Percentiles rank a stretch among this genome's conserved stretches.
phyloP scores from a whole-genome alignment of 35 echinoderm and acorn worm species.

The Antedon bifida region DNA sequence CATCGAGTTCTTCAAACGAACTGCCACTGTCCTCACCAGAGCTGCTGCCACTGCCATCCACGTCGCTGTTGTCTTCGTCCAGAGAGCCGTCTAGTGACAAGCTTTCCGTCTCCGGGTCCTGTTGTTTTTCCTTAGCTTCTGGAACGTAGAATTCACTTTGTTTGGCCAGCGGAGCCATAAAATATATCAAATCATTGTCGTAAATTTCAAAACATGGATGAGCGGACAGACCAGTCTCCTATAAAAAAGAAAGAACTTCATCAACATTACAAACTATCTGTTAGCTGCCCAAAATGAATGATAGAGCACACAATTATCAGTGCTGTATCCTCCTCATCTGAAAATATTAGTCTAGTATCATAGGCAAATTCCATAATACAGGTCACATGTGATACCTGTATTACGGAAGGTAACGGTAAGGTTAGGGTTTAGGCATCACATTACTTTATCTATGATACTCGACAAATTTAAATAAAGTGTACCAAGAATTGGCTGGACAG shows the following conservation, averaged over 20 bases:
- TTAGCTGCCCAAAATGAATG: too few species aligned
- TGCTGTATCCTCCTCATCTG: too few species aligned
- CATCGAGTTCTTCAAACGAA: constrained; percentile 63
- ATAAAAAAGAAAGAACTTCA: background rate
- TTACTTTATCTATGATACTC: too few species aligned
- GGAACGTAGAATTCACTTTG: constrained; percentile 71
- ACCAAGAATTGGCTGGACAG: too few species aligned
- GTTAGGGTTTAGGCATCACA: too few species aligned
- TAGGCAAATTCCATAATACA: too few species aligned
- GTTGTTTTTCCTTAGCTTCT: constrained; percentile 15
- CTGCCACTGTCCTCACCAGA: constrained; percentile 36
- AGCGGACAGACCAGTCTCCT: constrained; percentile 57
- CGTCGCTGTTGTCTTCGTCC: background rate
- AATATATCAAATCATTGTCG: constrained; percentile 32
- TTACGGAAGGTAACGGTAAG: too few species aligned
- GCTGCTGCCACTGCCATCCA: background rate
- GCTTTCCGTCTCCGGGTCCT: background rate
- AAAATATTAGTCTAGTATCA: too few species aligned
- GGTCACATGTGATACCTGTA: too few species aligned
- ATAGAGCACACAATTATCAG: too few species aligned
- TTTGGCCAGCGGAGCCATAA: constrained; percentile 53
- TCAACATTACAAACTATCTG: background rate
- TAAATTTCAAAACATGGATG: constrained; percentile 68
- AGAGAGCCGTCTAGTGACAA: background rate
- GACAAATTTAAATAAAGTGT: too few species aligned